These are phyloP conservation scores for Acrocephalus kingi DNA, from an alignment of 2,113 vertebrate species.

Conservation along the genomic window DNA sequence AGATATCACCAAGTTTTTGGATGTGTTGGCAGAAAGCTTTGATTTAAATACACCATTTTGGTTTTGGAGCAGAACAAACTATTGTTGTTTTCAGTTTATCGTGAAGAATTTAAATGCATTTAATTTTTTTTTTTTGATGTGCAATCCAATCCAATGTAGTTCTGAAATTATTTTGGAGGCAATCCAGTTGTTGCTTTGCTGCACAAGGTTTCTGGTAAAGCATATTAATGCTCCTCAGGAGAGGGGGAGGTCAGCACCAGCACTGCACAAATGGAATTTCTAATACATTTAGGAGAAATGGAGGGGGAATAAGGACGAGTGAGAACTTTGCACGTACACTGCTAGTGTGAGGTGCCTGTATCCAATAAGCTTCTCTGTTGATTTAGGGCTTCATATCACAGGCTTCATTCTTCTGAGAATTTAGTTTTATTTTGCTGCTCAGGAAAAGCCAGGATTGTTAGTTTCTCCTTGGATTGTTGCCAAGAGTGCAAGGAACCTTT, in stretches of 20 bases:
- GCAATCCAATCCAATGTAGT: background rate
- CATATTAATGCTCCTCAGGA: background rate
- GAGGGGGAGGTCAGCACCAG: background rate
- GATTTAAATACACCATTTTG: background rate
- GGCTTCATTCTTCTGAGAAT: background rate
- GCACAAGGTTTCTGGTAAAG: background rate
- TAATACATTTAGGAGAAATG: background rate
- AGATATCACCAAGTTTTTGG: background rate
- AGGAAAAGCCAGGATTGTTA: background rate
- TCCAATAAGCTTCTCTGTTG: background rate
- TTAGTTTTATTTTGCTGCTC: background rate
- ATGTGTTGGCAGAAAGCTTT: background rate
- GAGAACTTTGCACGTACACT: background rate
- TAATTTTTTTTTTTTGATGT: background rate
- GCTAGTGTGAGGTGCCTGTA: background rate
- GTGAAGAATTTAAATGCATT: background rate
- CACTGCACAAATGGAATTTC: background rate
- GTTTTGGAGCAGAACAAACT: background rate
- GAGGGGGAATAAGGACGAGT: background rate
- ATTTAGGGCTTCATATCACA: background rate
- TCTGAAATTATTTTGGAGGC: background rate
- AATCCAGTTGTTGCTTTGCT: background rate
- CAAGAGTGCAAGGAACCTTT: background rate
- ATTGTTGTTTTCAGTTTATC: background rate
- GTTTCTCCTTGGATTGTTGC: background rate